Conservation (phyloP, 2,113 vertebrate genomes). For the Larimichthys crocea region DNA sequence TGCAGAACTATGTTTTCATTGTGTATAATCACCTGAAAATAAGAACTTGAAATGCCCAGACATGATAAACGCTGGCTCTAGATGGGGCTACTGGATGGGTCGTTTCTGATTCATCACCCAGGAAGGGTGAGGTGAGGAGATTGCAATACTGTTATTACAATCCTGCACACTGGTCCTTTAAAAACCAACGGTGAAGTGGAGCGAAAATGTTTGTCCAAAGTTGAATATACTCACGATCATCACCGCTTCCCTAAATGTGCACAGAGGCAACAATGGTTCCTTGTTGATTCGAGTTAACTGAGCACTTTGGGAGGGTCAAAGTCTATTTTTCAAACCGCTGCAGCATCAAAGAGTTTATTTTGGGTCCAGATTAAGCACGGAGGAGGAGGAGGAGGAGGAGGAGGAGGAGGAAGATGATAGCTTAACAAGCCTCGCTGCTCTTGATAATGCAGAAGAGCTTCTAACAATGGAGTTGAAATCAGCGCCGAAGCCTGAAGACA, state of each 20-base stretch:
- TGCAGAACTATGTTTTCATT: too few species aligned
- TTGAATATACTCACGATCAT: constrained; percentile 14
- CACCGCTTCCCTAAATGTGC: background rate
- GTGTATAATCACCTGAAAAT: too few species aligned
- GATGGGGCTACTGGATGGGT: too few species aligned
- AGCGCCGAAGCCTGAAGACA: constrained; percentile 2
- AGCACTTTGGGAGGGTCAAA: constrained; percentile 28
- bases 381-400: constrained; percentile 20
- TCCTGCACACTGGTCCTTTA: background rate
- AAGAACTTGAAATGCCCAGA: too few species aligned
- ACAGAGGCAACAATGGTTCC: constrained; percentile 11
- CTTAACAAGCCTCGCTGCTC: background rate
- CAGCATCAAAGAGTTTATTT: constrained; percentile 65
- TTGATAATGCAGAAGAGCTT: constrained; percentile 7
- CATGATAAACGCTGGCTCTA: too few species aligned
- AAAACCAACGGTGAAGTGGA: too few species aligned
- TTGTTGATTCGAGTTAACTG: constrained; percentile 21
- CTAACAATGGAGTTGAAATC: constrained; percentile 27
- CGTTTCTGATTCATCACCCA: too few species aligned
- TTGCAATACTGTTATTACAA: too few species aligned
- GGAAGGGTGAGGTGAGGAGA: too few species aligned
- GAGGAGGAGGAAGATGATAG: constrained; percentile 1
- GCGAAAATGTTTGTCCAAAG: too few species aligned
- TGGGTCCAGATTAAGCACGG: constrained; percentile 38
- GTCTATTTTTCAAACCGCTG: constrained; percentile 7